phyloP scores from a whole-genome alignment of 2,797 vertebrate species.

The Fundulus diaphanus region DNA sequence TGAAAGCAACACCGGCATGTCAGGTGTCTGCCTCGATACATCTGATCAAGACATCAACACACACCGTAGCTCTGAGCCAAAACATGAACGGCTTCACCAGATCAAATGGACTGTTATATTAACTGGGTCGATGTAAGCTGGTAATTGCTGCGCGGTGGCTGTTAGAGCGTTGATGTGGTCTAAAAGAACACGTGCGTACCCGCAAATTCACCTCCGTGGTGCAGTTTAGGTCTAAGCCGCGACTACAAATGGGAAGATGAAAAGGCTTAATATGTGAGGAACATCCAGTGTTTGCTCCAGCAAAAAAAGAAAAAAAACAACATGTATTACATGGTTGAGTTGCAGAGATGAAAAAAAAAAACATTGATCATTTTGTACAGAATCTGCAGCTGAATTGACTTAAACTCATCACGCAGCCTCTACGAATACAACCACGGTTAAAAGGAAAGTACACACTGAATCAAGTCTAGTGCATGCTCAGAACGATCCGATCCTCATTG shows the following conservation, averaged over 20 bases:
- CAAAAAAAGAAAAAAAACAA: neutral
- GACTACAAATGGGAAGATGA: neutral
- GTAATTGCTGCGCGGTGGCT: slow-evolving; percentile 50
- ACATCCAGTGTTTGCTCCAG: neutral
- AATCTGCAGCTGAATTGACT: slow-evolving; percentile 25
- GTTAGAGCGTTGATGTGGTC: slow-evolving; percentile 44
- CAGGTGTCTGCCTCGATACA: slow-evolving; percentile 69
- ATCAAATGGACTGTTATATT: slow-evolving; percentile 70
- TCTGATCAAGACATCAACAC: slow-evolving; percentile 65
- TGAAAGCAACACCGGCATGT: slow-evolving; percentile 64
- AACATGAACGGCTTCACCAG: slow-evolving; percentile 48
- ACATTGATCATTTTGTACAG: neutral
- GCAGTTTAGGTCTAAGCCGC: neutral
- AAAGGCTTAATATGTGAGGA: neutral
- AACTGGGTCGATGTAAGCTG: slow-evolving; percentile 51
- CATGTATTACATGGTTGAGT: slow-evolving; percentile 16
- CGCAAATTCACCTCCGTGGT: slow-evolving; percentile 7
- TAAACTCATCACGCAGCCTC: slow-evolving; percentile 13
- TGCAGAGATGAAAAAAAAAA: slow-evolving; percentile 21
- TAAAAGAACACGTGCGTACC: slow-evolving; percentile 19
- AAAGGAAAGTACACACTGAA: neutral
- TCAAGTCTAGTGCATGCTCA: slow-evolving; percentile 43
- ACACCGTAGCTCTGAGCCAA: slow-evolving; percentile 49
- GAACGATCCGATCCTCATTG: neutral
- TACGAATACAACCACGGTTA: neutral